A percentile compares a stretch with the other conserved stretches of the same genome.
phyloP scores from a whole-genome alignment of 2,113 vertebrate species.

The Myxocyprinus asiaticus region DNA sequence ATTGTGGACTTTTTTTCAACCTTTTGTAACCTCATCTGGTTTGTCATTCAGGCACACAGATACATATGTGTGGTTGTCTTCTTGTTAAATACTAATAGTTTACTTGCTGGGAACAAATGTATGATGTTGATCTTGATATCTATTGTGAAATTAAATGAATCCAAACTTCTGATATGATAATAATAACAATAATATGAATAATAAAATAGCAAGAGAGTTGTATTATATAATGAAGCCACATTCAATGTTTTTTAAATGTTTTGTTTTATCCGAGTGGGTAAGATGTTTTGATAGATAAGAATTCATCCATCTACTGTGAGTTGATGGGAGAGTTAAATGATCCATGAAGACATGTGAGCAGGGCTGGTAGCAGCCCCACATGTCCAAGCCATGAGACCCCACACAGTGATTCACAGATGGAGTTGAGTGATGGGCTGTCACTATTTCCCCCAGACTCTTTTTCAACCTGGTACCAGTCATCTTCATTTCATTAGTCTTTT shows the following conservation, averaged over 20 bases:
- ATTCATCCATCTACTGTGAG: not conserved
- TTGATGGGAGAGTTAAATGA: not conserved
- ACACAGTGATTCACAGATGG: conserved; percentile 28
- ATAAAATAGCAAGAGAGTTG: not conserved
- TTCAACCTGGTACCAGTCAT: conserved; percentile 4
- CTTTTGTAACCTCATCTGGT: not conserved
- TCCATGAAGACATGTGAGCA: conserved; percentile 14
- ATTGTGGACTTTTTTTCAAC: not conserved
- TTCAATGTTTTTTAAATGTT: not conserved
- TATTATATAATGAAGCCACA: not conserved
- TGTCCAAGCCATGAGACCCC: conserved; percentile 14
- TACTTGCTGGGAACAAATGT: not conserved
- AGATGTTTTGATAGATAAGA: not conserved
- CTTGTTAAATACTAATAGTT: not conserved
- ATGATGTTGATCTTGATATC: not conserved
- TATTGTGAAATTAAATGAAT: not conserved
- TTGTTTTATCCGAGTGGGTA: not conserved
- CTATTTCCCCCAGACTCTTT: not conserved
- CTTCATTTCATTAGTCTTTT: conserved; percentile 22
- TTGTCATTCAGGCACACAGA: not conserved
- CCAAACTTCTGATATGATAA: too few species aligned
- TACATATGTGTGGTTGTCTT: conserved; percentile 1
- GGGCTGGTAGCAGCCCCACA: conserved; percentile 16
- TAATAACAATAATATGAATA: too few species aligned
- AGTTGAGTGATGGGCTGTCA: conserved; percentile 32